Conservation (phyloP, 2,113 vertebrate genomes). For the Tylochromis polylepis region DNA sequence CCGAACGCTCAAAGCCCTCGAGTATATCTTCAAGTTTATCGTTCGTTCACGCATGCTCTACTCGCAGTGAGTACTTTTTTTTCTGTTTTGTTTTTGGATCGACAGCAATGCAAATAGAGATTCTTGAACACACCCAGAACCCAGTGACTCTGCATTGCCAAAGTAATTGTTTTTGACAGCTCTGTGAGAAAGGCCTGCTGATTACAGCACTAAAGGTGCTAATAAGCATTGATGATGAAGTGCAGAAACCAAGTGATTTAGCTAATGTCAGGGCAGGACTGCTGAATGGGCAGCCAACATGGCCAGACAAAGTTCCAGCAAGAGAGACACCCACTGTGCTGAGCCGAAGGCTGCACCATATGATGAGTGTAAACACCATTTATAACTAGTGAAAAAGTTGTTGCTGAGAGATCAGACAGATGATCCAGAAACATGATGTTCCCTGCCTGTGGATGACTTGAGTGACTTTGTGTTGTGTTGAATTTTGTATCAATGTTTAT, state of each 20-base stretch:
- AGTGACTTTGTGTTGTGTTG: not conserved
- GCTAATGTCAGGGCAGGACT: slow-evolving; percentile 32
- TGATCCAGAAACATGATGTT: not conserved
- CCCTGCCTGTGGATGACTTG: not conserved
- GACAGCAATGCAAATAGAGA: not conserved
- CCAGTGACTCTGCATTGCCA: not conserved
- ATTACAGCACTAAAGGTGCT: slow-evolving; percentile 61
- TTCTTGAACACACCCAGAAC: not conserved
- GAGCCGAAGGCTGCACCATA: not conserved
- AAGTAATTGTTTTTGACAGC: slow-evolving; percentile 39
- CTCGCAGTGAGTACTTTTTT: slow-evolving; percentile 87
- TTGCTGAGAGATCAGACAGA: slow-evolving; percentile 21
- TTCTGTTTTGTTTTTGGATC: not conserved
- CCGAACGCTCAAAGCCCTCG: slow-evolving; percentile 92
- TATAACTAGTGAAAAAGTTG: slow-evolving; percentile 23
- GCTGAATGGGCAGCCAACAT: slow-evolving; percentile 34
- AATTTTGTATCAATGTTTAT: not conserved
- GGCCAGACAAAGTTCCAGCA: slow-evolving; percentile 2
- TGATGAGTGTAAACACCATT: slow-evolving; percentile 39
- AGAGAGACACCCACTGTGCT: slow-evolving; percentile 16
- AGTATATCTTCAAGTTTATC: slow-evolving; percentile 99
- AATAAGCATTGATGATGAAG: slow-evolving; percentile 66
- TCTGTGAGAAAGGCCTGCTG: slow-evolving; percentile 39
- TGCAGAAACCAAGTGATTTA: slow-evolving; percentile 21
- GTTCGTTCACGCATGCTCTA: slow-evolving; percentile 94